These are phyloP conservation scores for Elaphurus davidianus DNA, from an alignment of 2,113 vertebrate genomes.

Conservation along the genomic window DNA sequence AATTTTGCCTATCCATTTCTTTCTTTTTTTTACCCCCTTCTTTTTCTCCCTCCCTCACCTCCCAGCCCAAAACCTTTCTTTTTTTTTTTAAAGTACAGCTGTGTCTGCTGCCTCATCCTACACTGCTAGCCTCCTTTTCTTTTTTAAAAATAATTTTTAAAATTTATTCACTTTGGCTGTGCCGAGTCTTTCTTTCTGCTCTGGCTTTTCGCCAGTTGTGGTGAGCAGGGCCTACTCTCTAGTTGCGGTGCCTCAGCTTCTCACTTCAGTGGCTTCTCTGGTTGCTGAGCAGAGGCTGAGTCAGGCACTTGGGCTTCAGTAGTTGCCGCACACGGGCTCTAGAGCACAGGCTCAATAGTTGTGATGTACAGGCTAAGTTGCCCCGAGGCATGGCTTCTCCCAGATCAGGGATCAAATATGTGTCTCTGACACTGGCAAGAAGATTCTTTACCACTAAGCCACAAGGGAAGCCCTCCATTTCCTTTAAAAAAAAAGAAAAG, in stretches of 20 bases:
- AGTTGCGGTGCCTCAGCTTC: not conserved
- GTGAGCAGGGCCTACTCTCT: not conserved
- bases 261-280: not conserved
- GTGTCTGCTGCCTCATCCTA: not conserved
- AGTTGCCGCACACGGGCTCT: not conserved
- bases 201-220: not conserved
- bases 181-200: not conserved
- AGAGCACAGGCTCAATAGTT: not conserved
- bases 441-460: not conserved
- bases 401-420: not conserved
- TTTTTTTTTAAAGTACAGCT: not conserved
- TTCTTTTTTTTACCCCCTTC: accelerated
- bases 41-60: not conserved
- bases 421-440: not conserved
- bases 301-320: not conserved
- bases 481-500: not conserved
- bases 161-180: not conserved
- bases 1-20: not conserved
- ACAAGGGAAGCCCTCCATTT: not conserved
- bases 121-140: not conserved
- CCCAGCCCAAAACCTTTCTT: not conserved
- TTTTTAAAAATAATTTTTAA: not conserved
- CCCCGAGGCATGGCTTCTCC: not conserved
- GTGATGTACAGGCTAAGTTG: not conserved
- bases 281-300: not conserved